Evolutionary conservation across 2,888 invertebrate genomes (phyloP).

Genomic region (Eristalis arbustorum): DNA sequence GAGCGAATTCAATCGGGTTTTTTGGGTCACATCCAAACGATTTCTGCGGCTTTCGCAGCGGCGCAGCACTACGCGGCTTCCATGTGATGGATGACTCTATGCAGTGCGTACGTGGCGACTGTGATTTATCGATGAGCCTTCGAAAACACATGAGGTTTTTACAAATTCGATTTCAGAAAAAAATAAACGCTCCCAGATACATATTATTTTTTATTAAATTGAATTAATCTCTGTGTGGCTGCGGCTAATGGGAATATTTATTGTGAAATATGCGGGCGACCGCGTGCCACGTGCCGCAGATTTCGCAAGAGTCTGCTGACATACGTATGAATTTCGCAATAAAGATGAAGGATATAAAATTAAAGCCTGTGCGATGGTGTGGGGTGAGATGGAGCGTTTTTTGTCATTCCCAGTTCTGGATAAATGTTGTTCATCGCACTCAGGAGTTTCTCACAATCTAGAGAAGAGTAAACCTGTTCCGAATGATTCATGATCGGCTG

Average conservation of each 20-base stretch:
- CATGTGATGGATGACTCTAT: neutral
- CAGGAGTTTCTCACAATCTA: neutral
- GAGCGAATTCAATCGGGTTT: constrained; percentile 22
- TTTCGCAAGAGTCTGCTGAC: constrained; percentile 53
- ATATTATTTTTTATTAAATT: constrained; percentile 39
- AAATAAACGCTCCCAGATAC: constrained; percentile 27
- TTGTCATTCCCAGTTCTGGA: neutral
- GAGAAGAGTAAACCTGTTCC: neutral
- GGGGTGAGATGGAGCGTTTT: neutral
- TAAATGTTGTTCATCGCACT: neutral
- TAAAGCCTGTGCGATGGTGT: neutral
- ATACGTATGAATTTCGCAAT: constrained; percentile 19
- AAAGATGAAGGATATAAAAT: constrained; percentile 15
- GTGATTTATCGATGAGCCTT: neutral
- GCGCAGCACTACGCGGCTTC: neutral
- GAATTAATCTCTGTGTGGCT: constrained; percentile 54
- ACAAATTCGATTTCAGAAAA: constrained; percentile 6
- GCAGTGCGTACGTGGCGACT: constrained; percentile 5
- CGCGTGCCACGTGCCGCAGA: constrained; percentile 58
- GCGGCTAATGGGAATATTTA: constrained; percentile 60
- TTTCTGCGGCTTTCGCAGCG: neutral
- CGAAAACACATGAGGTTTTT: constrained; percentile 3
- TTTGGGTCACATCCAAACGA: constrained; percentile 31
- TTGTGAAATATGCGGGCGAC: constrained; percentile 49
- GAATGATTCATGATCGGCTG: neutral